Evolutionary conservation across 2,797 vertebrate genomes (phyloP).

Genomic region (Poliocrania exsul): DNA sequence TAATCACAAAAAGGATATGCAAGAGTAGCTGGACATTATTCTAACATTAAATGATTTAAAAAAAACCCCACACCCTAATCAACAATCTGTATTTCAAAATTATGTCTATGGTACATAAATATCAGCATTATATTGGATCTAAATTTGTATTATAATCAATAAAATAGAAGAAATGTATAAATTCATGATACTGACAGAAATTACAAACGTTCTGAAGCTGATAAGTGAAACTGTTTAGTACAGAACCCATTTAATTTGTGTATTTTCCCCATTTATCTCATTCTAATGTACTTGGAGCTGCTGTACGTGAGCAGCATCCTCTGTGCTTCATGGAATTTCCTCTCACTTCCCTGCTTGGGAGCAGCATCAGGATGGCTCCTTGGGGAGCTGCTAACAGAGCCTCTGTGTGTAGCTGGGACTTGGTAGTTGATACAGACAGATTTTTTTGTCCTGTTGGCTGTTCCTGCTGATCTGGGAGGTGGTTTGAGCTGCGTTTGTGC

Average conservation of each 20-base stretch:
- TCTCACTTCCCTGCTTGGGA: conserved; percentile 10
- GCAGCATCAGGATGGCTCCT: not conserved
- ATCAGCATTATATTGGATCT: not conserved
- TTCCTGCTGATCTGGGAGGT: not conserved
- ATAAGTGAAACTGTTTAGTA: conserved; percentile 7
- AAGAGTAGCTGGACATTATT: not conserved
- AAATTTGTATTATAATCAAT: not conserved
- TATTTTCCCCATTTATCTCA: conserved; percentile 26
- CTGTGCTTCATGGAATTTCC: conserved; percentile 30
- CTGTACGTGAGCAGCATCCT: conserved; percentile 30
- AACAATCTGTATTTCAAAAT: not conserved
- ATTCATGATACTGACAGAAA: not conserved
- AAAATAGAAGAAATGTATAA: not conserved
- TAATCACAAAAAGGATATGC: not conserved
- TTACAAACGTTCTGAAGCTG: conserved; percentile 1
- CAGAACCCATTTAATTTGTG: not conserved
- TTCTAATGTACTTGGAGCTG: conserved; percentile 25
- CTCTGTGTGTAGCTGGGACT: not conserved
- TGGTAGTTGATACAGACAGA: not conserved
- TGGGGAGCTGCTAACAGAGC: not conserved
- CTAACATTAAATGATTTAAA: not conserved
- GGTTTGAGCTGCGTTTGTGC: not conserved
- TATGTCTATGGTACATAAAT: not conserved
- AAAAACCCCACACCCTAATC: not conserved
- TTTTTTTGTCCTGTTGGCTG: not conserved